A percentile compares a stretch with the other conserved stretches of the same genome.
phyloP scores from a whole-genome alignment of 2,888 invertebrate genomes.

The Sesamia inferens region DNA sequence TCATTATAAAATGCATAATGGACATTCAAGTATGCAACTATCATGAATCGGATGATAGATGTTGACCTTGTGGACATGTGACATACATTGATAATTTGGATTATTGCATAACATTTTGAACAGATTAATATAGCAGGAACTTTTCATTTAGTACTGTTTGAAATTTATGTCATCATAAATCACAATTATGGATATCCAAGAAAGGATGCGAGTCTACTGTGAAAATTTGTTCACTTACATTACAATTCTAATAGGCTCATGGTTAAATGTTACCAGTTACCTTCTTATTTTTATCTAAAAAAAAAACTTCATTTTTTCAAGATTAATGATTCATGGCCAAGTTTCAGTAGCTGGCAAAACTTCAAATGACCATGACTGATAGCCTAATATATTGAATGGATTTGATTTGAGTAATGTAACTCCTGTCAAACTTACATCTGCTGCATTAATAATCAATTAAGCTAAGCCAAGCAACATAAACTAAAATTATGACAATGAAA shows the following conservation, averaged over 20 bases:
- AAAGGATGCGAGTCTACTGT: neutral
- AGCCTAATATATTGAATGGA: conserved; percentile 37
- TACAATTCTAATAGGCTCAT: neutral
- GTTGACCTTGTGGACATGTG: conserved; percentile 36
- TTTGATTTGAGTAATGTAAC: conserved; percentile 8
- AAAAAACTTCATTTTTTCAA: conserved; percentile 67
- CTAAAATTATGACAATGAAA: conserved; percentile 13
- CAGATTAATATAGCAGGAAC: neutral
- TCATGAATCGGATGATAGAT: conserved; percentile 22
- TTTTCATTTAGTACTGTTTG: neutral
- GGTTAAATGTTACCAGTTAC: conserved; percentile 2
- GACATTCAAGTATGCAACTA: conserved; percentile 8
- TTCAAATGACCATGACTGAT: conserved; percentile 77
- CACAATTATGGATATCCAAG: neutral
- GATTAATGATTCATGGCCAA: conserved; percentile 76
- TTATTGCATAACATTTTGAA: conserved; percentile 15
- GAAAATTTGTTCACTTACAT: neutral
- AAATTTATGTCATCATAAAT: conserved; percentile 1
- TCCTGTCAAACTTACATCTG: conserved; percentile 10
- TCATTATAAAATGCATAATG: neutral
- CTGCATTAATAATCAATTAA: conserved; percentile 10
- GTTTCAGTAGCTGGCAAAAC: conserved; percentile 74
- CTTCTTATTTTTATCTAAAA: conserved; percentile 69
- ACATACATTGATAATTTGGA: conserved; percentile 46
- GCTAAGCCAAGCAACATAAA: neutral